phyloP scores from a whole-genome alignment of 2,888 invertebrate genomes.

The Temnothorax unifasciatus region DNA sequence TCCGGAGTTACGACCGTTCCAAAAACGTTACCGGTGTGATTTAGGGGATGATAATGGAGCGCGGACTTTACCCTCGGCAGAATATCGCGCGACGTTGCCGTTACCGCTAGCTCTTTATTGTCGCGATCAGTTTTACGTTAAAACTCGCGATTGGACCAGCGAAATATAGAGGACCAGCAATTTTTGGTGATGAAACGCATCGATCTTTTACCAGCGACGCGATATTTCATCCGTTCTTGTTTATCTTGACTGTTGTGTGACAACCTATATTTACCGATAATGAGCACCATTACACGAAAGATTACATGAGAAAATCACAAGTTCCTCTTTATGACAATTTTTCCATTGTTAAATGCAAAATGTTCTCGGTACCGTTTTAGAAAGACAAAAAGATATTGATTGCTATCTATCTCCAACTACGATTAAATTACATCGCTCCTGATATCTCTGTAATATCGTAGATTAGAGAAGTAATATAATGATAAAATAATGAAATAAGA shows the following conservation, averaged over 20 bases:
- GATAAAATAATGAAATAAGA: slow-evolving; percentile 13
- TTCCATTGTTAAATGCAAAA: slow-evolving; percentile 13
- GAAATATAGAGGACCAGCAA: not conserved
- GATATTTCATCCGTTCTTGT: not conserved
- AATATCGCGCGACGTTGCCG: slow-evolving; percentile 36
- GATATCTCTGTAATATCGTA: slow-evolving; percentile 14
- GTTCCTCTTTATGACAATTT: not conserved
- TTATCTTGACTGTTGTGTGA: not conserved
- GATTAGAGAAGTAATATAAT: not conserved
- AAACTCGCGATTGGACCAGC: slow-evolving; percentile 6
- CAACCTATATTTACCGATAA: not conserved
- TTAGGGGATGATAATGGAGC: slow-evolving; percentile 84
- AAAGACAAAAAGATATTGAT: not conserved
- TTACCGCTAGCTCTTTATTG: slow-evolving; percentile 30
- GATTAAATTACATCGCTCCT: not conserved
- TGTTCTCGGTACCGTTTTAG: too few species aligned
- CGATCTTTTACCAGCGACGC: slow-evolving; percentile 7
- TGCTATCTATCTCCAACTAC: not conserved
- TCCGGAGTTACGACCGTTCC: slow-evolving; percentile 81
- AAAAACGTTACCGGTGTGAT: slow-evolving; percentile 83
- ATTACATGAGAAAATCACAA: not conserved
- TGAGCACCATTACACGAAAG: not conserved
- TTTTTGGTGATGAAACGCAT: slow-evolving; percentile 24
- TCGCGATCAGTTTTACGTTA: slow-evolving; percentile 33
- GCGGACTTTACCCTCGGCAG: slow-evolving; percentile 72